phyloP scores from a whole-genome alignment of 1,140 invertebrate species.

The Steinernema feltiae region DNA sequence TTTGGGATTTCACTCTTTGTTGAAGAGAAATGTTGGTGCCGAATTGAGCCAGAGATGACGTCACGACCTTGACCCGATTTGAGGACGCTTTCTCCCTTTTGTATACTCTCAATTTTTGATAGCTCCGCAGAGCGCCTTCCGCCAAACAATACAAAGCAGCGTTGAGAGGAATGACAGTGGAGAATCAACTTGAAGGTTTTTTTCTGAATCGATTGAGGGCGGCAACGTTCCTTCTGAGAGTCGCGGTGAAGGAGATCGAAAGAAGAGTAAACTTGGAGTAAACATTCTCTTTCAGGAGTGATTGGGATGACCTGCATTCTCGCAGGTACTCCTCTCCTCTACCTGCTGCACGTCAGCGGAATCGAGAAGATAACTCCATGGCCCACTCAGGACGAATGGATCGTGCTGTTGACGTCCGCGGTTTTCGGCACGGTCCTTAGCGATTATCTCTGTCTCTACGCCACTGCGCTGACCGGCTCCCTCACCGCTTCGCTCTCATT shows the following conservation, averaged over 20 bases:
- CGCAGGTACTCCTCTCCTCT: constrained; percentile 23
- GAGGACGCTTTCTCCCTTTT: neutral
- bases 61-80: constrained; percentile 6
- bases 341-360: constrained; percentile 22
- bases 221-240: too few relatives aligned
- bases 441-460: constrained; percentile 30
- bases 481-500: constrained; percentile 28
- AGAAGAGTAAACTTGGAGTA: too few relatives aligned
- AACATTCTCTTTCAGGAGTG: constrained; percentile 18
- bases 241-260: too few relatives aligned
- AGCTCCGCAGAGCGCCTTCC: neutral
- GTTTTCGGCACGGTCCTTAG: constrained; percentile 31
- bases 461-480: constrained; percentile 31
- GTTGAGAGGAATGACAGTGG: neutral
- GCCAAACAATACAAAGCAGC: neutral
- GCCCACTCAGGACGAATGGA: constrained; percentile 19
- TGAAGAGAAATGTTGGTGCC: neutral
- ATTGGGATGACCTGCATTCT: constrained; percentile 25
- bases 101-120: neutral
- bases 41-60: neutral
- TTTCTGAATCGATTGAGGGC: too few relatives aligned
- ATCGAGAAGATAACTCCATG: constrained; percentile 22
- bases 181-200: neutral
- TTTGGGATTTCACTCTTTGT: too few relatives aligned
- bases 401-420: constrained; percentile 20